Evolutionary conservation across 2,888 invertebrate species (phyloP).

Genomic region (Calliphora vomitoria): DNA sequence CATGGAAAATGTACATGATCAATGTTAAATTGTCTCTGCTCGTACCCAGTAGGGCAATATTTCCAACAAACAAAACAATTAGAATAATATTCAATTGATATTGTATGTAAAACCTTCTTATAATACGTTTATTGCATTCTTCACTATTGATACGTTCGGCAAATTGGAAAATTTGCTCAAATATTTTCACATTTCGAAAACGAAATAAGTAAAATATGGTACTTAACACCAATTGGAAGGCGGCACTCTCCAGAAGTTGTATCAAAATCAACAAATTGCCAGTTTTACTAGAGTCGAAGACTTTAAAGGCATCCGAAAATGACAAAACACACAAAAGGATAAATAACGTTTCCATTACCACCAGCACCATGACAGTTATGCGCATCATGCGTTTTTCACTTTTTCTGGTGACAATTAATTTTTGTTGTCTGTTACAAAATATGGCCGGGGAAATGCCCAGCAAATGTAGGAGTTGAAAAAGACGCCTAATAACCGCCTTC

Average conservation of each 20-base stretch:
- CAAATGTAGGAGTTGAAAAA: constrained; percentile 38
- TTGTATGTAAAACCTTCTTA: constrained; percentile 1
- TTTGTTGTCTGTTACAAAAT: constrained; percentile 33
- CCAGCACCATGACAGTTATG: constrained; percentile 12
- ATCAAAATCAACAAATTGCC: constrained; percentile 33
- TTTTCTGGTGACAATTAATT: constrained; percentile 30
- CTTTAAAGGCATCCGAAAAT: neutral
- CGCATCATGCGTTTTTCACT: constrained; percentile 39
- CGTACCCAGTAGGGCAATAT: neutral
- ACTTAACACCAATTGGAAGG: constrained; percentile 22
- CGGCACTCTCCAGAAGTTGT: constrained; percentile 22
- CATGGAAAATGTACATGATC: neutral
- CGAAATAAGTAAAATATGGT: constrained; percentile 41
- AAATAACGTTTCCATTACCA: constrained; percentile 12
- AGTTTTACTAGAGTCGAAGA: constrained; percentile 37
- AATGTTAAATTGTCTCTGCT: neutral
- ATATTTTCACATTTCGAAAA: constrained; percentile 19
- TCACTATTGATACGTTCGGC: constrained; percentile 1
- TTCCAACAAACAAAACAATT: constrained; percentile 19
- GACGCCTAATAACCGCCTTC: constrained; percentile 6
- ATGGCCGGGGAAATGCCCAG: constrained; percentile 57
- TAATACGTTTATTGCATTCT: neutral
- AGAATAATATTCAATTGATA: constrained; percentile 6
- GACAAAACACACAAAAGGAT: constrained; percentile 26
- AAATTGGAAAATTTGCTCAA: constrained; percentile 10